Evolutionary conservation across 2,113 vertebrate genomes (phyloP), one percentile per base, ranked within the genome.

Genomic region (Toxotes jaculatrix): DNA sequence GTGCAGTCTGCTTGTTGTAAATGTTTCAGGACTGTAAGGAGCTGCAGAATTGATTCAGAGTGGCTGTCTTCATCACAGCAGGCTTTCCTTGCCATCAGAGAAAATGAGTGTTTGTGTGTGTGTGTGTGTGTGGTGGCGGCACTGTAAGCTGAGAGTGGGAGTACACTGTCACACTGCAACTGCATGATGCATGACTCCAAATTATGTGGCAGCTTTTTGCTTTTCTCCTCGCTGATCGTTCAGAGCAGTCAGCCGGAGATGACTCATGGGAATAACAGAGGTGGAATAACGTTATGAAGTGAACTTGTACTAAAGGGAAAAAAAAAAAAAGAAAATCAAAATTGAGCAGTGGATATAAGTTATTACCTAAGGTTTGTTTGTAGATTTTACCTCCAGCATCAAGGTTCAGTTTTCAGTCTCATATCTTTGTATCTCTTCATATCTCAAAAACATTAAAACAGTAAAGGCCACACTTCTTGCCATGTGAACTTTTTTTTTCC

Each of bases 131-230:
- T 56, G 69, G 59, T 66, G 43, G 73, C 69, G 70, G 66, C 56
- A 72, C 80, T 75, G 82, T 67, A 74, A 85, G 51, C 80, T 51
- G 34, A 70, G 85, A 83, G 83, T 92, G 77, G 84, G 89, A 76
- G 85, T 79, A 51, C n/a, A 40, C 80, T 88, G 86, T 89, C 84
- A 87, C 71, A 87, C 34, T 21, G 53, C 66, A 77, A 78, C 71
- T 76, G 71, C 70, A 78, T 81, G 81, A 83, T 84, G 82, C 77
- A 80, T 63, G 84, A 79, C 69, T 86, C 36, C 69, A 80, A 87
- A 70, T 91, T 82, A 63, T 87, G 57, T 77, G 80, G 63, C 79
- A 87, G 60, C 59, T 72, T 85, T 55, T 83, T 77, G 40, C 69
- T 69, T 87, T 86, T 81, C 55, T 67, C 74, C 47, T 72, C 62